Evolutionary conservation across 2,113 vertebrate species (phyloP), one percentile per base, ranked within the genome.

Genomic region (Corynorhinus townsendii): DNA sequence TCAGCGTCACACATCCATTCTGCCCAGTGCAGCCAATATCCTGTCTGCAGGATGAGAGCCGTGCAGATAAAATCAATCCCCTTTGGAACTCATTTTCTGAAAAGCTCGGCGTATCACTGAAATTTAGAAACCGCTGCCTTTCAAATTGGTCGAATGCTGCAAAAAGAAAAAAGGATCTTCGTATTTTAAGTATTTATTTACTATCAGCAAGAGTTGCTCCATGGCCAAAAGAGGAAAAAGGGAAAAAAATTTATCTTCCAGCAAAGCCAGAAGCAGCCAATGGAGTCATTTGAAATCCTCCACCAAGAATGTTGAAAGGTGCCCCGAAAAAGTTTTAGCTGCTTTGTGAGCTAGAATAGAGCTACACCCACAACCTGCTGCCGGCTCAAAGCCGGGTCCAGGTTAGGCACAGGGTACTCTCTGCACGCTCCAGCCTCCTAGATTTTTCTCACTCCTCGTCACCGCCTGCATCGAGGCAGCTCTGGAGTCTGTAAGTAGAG

Each of bases 61-160:
- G 7, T 56, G 22, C 33, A 90, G 90, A 95, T 82, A 92, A 90
- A 92, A 96, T 86, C 89, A 90, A 81, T 87, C 72, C 89, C 93
- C 84, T 97, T 81, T 64, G 92, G 87, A 95, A 84, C 54, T 73
- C 43, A 40, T 81, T 93, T 93, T 97, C 84, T 94, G 90, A 91
- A 94, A 95, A 91, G 92, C 76, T 24, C 68, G 40, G 76, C 87
- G 1, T 33, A 81, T 40, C 54, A 33, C 0, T 93, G 76, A 87
- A 83, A 94, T 80, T 90, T 77, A 86, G 92, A 30, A 93, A 71
- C 5, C 28, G 28, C 45, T 83, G 56, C 73, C 84, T 93, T 83
- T 85, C 30, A 88, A 85, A 79, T 11, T 79, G 89, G 79, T 38
- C 87, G 59, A 75, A 85, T 71, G 52, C 83, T 54, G 89, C 20